These are phyloP conservation scores for Phalloptychus januarius DNA, from an alignment of 2,797 vertebrate species.

Conservation along the genomic window DNA sequence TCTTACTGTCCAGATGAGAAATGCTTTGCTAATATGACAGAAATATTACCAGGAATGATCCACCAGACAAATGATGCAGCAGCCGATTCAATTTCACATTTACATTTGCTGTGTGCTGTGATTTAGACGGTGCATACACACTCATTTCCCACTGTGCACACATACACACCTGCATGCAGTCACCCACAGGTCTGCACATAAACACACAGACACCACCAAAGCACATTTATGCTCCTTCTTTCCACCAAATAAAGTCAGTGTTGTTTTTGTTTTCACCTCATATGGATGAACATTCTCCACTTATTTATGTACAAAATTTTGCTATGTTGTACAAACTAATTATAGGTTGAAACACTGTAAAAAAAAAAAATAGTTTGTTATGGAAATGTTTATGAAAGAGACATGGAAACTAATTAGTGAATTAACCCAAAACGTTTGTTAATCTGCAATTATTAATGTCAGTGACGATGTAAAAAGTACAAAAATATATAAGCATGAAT, in stretches of 20 bases:
- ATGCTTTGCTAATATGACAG: slow-evolving; percentile 78
- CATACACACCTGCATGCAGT: slow-evolving; percentile 22
- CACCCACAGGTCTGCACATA: slow-evolving; percentile 29
- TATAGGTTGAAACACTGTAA: not conserved
- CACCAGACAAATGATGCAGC: slow-evolving; percentile 75
- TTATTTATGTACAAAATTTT: not conserved
- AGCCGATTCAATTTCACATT: slow-evolving; percentile 80
- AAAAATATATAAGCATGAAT: too few relatives aligned
- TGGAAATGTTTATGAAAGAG: too few relatives aligned
- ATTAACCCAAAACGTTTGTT: too few relatives aligned
- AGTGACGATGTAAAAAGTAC: too few relatives aligned
- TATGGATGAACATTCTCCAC: not conserved
- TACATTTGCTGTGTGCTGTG: slow-evolving; percentile 76
- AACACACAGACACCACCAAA: slow-evolving; percentile 13
- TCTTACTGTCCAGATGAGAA: slow-evolving; percentile 70
- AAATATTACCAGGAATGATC: slow-evolving; percentile 74
- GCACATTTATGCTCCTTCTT: not conserved
- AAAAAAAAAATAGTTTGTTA: too few relatives aligned
- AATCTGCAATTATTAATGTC: too few relatives aligned
- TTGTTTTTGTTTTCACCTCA: not conserved
- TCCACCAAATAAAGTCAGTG: not conserved
- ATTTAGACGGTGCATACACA: slow-evolving; percentile 63
- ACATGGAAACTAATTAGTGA: too few relatives aligned
- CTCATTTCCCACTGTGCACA: slow-evolving; percentile 48
- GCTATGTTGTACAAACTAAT: not conserved